Conservation (phyloP, 2,797 vertebrate genomes). For the Lophius americanus region DNA sequence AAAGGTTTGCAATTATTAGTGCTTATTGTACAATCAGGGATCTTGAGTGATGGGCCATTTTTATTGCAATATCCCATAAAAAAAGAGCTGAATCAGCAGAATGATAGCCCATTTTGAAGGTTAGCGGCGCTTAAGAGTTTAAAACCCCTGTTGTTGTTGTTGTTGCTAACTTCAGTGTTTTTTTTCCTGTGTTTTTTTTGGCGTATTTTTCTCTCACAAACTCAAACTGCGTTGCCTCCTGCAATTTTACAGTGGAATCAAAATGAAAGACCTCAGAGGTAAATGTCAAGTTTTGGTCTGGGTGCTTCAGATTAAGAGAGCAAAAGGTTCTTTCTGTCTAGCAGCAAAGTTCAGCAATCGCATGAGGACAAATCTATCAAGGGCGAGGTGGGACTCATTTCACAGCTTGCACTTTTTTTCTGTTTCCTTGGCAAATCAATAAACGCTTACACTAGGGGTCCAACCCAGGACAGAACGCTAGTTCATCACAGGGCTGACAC, state of each 20-base stretch:
- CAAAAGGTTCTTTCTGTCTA: constrained; percentile 12
- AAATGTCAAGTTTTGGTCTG: constrained; percentile 47
- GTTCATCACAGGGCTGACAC: no score
- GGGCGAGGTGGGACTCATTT: constrained; percentile 2
- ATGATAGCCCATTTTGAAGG: constrained; percentile 20
- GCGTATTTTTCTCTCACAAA: background rate
- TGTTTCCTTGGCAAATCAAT: no score
- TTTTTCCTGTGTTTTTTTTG: background rate
- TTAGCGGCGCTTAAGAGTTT: constrained; percentile 22
- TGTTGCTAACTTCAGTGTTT: background rate
- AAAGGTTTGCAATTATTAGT: constrained; percentile 63
- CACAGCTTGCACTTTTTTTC: background rate
- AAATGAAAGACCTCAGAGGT: constrained; percentile 30
- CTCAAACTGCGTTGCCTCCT: constrained; percentile 15
- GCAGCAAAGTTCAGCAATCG: constrained; percentile 44
- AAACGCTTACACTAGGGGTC: no score
- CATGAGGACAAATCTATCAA: constrained; percentile 12
- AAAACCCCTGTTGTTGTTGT: constrained; percentile 17
- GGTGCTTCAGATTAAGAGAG: constrained; percentile 28
- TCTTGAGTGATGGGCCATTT: constrained; percentile 24
- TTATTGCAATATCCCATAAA: constrained; percentile 15
- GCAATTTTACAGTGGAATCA: constrained; percentile 11
- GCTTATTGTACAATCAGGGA: constrained; percentile 16
- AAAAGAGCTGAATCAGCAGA: constrained; percentile 20
- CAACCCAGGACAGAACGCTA: no score